A percentile compares a stretch with the other conserved stretches of the same genome.
These are phyloP conservation scores for Ferrisia virgata DNA, from an alignment of 2,888 invertebrate species.

Conservation along the genomic window DNA sequence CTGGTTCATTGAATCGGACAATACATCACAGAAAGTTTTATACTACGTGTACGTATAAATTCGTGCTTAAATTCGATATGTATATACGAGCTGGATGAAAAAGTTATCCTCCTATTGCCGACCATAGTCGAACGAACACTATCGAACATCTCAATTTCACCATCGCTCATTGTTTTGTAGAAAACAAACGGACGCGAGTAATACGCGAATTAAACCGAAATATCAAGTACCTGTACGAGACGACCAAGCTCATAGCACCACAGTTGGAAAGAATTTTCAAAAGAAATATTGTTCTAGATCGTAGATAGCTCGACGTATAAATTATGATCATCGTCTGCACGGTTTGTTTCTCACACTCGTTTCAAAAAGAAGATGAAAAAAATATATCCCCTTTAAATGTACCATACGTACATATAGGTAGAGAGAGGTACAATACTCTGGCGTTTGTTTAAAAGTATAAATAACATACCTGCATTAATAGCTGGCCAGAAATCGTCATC, in stretches of 20 bases:
- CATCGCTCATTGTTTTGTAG: not conserved
- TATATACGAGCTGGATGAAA: not conserved
- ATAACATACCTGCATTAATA: conserved; percentile 42
- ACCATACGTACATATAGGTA: no score
- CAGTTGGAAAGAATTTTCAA: not conserved
- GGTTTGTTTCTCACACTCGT: conserved; percentile 10
- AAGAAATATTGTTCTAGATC: conserved; percentile 23
- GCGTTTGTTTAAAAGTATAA: conserved; percentile 15
- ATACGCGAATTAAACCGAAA: not conserved
- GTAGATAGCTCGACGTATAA: conserved; percentile 17
- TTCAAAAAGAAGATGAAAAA: not conserved
- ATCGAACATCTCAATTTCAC: not conserved
- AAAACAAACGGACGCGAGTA: not conserved
- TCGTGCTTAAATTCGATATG: not conserved
- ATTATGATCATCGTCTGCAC: conserved; percentile 2
- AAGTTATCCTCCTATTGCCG: not conserved
- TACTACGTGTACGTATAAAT: not conserved
- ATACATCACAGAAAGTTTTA: not conserved
- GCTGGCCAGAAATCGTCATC: conserved; percentile 43
- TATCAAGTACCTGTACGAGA: not conserved
- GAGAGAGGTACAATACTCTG: not conserved
- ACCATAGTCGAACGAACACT: no score
- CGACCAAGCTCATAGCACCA: no score
- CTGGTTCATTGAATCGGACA: not conserved
- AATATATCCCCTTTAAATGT: not conserved